Base-by-base conservation (phyloP, 2,888 invertebrate genomes). In the Acrocyrtus sp. region DNA sequence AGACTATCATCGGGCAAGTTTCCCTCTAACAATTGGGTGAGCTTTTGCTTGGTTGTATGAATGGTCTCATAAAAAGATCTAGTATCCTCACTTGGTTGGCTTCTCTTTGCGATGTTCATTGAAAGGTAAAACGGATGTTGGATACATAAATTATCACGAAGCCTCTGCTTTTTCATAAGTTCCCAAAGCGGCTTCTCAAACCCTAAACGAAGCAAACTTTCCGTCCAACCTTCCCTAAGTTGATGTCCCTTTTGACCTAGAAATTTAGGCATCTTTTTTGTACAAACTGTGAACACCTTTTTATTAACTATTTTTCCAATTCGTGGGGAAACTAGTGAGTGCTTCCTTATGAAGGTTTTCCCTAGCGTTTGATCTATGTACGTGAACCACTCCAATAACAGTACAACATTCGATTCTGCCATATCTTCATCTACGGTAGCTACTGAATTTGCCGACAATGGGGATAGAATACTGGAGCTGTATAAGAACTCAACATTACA, bases 51-150 rank as follows among this genome's bases (percentile, higher is more conserved):
- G n/a, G n/a, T n/a, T n/a, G n/a, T n/a, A n/a, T n/a, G n/a, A n/a
- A n/a, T n/a, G n/a, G n/a, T n/a, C n/a, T n/a, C n/a, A n/a, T n/a
- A n/a, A n/a, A n/a, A n/a, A n/a, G n/a, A n/a, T n/a, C n/a, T n/a
- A n/a, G n/a, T n/a, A n/a, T n/a, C n/a, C n/a, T n/a, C n/a, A n/a
- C n/a, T n/a, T n/a, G n/a, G n/a, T n/a, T n/a, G n/a, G n/a, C n/a
- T n/a, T n/a, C n/a, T n/a, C n/a, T n/a, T n/a, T n/a, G n/a, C n/a
- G 34, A 54, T 54, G 34, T 54, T 54, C 27, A 29, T 34, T 12
- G 34, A 27, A 17, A 54, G n/a, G 19, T 54, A 54, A 8, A 54
- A 21, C 10, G 54, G 54, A 54, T 54, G 54, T 54, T 54, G 54
- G 2, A 54, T 22, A 34, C 34, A 6, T 21, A 54, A 21, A 3